Evolutionary conservation across 2,113 vertebrate genomes (phyloP).

Genomic region (Plotosus lineatus): DNA sequence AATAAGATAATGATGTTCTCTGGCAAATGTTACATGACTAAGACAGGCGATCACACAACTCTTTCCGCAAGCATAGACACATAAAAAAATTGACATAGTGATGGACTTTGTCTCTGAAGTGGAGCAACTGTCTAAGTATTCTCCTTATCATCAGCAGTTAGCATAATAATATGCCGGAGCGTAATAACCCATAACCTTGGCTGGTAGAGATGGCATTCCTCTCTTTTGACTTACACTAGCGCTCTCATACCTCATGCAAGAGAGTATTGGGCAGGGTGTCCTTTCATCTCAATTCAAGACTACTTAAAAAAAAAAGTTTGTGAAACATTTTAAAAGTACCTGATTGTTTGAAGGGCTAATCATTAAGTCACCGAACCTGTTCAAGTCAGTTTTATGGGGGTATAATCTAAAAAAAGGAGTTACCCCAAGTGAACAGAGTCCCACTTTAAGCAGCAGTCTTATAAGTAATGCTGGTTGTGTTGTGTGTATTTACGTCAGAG

Average conservation of each 20-base stretch:
- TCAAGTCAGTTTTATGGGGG: no score
- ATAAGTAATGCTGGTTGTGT: neutral
- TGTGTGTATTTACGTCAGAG: neutral
- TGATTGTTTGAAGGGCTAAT: no score
- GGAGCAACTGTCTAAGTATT: neutral
- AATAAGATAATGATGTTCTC: neutral
- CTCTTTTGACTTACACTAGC: neutral
- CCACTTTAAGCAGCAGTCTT: neutral
- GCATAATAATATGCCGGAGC: neutral
- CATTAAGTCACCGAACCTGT: no score
- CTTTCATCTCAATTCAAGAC: neutral
- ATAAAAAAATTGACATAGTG: no score
- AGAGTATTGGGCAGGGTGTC: neutral
- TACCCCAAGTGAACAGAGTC: no score
- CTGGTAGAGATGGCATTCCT: neutral
- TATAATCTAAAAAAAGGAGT: no score
- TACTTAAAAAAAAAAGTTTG: no score
- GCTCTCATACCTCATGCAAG: neutral
- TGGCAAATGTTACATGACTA: neutral
- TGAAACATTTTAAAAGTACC: no score
- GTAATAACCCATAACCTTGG: neutral
- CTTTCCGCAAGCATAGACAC: neutral
- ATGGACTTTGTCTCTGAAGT: neutral
- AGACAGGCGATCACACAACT: slow-evolving; percentile 11
- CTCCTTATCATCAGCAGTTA: neutral